Evolutionary conservation across 30 jellyfish, hydroid and myxozoan species (phyloP).

Genomic region (Rhopilema esculentum): DNA sequence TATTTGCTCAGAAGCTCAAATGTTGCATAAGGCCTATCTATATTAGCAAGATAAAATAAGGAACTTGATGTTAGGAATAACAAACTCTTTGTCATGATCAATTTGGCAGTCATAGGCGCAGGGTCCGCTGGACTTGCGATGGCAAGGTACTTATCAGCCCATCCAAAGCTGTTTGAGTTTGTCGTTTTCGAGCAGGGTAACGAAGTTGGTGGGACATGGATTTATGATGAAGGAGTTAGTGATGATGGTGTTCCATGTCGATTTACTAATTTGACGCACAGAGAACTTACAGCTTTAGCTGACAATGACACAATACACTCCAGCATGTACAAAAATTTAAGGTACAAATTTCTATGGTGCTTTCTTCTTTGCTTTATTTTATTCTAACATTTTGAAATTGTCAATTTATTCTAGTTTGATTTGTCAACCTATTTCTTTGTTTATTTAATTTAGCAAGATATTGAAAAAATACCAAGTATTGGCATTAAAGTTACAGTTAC

Average conservation of each 20-base stretch:
- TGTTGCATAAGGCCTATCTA: too few relatives aligned
- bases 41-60: too few relatives aligned
- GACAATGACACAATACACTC: slow-evolving; percentile 44
- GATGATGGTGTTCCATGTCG: neutral
- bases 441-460: too few relatives aligned
- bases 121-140: slow-evolving; percentile 95
- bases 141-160: slow-evolving; percentile 71
- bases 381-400: neutral
- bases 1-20: too few relatives aligned
- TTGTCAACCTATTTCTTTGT: too few relatives aligned
- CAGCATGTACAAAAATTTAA: slow-evolving; percentile 75
- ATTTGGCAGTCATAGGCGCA: slow-evolving; percentile 94
- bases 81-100: too few relatives aligned
- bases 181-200: slow-evolving; percentile 74
- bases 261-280: neutral
- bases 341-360: slow-evolving; percentile 18
- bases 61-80: too few relatives aligned
- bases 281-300: slow-evolving; percentile 24
- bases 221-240: slow-evolving; percentile 39
- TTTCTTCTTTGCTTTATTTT: too few relatives aligned
- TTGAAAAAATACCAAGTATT: too few relatives aligned
- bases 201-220: slow-evolving; percentile 91
- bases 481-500: too few relatives aligned
- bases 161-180: slow-evolving; percentile 31
- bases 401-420: too few relatives aligned